A percentile compares a stretch with the other conserved stretches of the same genome.
These are phyloP conservation scores for Melanotaenia maccullochi DNA, from an alignment of 2,797 vertebrate genomes.

Conservation along the genomic window DNA sequence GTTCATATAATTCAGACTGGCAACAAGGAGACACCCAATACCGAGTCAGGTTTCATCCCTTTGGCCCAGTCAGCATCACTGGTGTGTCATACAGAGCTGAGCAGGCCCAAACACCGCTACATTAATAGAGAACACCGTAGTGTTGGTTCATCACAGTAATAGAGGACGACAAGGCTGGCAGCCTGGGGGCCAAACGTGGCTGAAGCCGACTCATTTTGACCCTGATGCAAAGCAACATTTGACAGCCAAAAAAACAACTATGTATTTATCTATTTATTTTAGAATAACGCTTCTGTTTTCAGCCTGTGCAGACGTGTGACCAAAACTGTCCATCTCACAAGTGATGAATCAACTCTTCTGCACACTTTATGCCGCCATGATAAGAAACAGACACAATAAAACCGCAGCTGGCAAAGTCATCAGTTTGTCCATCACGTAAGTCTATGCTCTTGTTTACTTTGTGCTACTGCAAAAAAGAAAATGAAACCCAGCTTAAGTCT, in stretches of 20 bases:
- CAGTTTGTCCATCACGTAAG: not conserved
- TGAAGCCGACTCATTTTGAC: constrained; percentile 64
- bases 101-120: constrained; percentile 23
- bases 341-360: constrained; percentile 25
- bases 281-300: constrained; percentile 8
- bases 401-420: not conserved
- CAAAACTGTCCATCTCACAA: constrained; percentile 10
- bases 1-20: constrained; percentile 60
- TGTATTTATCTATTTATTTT: constrained; percentile 15
- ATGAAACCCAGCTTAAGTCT: not conserved
- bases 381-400: not conserved
- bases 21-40: constrained; percentile 67
- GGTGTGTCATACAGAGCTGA: constrained; percentile 34
- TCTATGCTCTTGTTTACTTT: not conserved
- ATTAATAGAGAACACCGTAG: constrained; percentile 50
- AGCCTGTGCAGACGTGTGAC: constrained; percentile 1
- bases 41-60: constrained; percentile 59
- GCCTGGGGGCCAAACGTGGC: constrained; percentile 47
- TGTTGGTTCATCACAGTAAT: constrained; percentile 63
- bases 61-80: constrained; percentile 59
- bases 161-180: constrained; percentile 46
- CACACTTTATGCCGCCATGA: not conserved
- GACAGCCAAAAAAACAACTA: constrained; percentile 61
- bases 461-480: not conserved
- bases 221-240: constrained; percentile 61